Conservation (phyloP, 1,140 invertebrate genomes). For the Drosophila trapezifrons region DNA sequence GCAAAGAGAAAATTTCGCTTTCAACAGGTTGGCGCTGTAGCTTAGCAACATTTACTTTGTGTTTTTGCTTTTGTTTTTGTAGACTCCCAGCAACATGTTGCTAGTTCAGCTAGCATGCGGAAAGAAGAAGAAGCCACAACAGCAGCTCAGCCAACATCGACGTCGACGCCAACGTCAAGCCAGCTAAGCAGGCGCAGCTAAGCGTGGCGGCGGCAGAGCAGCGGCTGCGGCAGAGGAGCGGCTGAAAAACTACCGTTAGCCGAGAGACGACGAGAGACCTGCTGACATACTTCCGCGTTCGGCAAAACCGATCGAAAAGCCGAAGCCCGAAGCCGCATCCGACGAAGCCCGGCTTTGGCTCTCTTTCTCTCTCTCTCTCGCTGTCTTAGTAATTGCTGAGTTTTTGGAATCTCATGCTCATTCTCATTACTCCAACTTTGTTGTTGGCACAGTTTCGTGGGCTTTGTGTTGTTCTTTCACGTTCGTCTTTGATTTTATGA, state of each 20-base stretch:
- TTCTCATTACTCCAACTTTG: conserved; percentile 53
- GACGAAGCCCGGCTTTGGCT: conserved; percentile 28
- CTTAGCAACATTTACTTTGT: conserved; percentile 33
- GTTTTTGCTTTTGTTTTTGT: conserved; percentile 12
- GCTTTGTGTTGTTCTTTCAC: conserved; percentile 33
- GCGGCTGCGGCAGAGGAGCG: conserved; percentile 8
- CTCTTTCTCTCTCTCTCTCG: conserved; percentile 15
- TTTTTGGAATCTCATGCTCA: conserved; percentile 41
- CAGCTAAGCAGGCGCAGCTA: conserved; percentile 76
- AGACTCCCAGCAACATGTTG: conserved; percentile 62
- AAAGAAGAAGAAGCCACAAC: conserved; percentile 48
- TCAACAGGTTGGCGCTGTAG: conserved; percentile 81
- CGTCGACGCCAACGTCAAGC: conserved; percentile 25
- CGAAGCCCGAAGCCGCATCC: conserved; percentile 31
- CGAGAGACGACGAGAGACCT: conserved; percentile 73
- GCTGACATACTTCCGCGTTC: conserved; percentile 84
- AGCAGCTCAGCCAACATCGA: conserved; percentile 14
- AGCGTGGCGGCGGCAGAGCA: conserved; percentile 59
- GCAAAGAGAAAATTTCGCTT: conserved; percentile 80
- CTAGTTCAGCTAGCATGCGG: conserved; percentile 55
- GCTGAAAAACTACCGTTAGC: conserved; percentile 81
- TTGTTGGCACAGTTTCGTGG: conserved; percentile 59
- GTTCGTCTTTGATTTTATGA: conserved; percentile 30
- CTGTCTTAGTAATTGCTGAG: conserved; percentile 38
- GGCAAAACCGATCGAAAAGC: conserved; percentile 49